phyloP scores from a whole-genome alignment of 2,888 invertebrate genomes.

The Cephus pygmeus region DNA sequence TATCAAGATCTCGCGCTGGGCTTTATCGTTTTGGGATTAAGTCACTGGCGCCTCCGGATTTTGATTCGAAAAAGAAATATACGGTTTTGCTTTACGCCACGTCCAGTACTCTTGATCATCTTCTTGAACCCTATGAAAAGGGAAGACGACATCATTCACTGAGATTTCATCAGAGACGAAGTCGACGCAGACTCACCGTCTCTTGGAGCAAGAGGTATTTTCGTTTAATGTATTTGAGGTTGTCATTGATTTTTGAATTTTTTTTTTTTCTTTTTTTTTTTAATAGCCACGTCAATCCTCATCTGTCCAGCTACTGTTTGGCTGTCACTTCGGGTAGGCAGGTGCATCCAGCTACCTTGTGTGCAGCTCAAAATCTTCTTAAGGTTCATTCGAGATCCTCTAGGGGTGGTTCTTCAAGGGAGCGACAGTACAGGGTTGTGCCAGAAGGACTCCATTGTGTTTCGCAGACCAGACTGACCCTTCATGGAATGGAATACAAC shows the following conservation, averaged over 20 bases:
- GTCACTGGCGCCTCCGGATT: conserved; percentile 36
- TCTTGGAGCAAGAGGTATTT: conserved; percentile 62
- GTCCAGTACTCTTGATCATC: conserved; percentile 51
- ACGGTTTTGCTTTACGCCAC: conserved; percentile 62
- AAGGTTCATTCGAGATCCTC: conserved; percentile 42
- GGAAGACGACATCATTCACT: conserved; percentile 51
- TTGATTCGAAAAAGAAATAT: conserved; percentile 29
- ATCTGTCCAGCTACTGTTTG: conserved; percentile 59
- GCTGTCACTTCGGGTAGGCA: conserved; percentile 60
- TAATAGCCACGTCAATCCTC: conserved; percentile 57
- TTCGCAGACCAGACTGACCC: conserved; percentile 57
- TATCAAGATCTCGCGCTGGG: conserved; percentile 56
- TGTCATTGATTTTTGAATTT: neutral
- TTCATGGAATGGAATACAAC: conserved; percentile 61
- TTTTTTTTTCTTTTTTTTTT: conserved; percentile 8
- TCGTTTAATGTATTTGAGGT: neutral
- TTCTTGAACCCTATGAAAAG: conserved; percentile 43
- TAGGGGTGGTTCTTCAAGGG: conserved; percentile 35
- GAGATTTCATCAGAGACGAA: conserved; percentile 59
- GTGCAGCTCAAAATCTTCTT: conserved; percentile 58
- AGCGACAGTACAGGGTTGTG: conserved; percentile 45
- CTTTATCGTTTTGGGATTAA: conserved; percentile 63
- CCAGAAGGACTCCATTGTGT: conserved; percentile 63
- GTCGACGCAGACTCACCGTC: conserved; percentile 58
- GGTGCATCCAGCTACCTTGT: conserved; percentile 58